Evolutionary conservation across 2,797 vertebrate species (phyloP).

Genomic region (Crossoptilon crossoptilon): DNA sequence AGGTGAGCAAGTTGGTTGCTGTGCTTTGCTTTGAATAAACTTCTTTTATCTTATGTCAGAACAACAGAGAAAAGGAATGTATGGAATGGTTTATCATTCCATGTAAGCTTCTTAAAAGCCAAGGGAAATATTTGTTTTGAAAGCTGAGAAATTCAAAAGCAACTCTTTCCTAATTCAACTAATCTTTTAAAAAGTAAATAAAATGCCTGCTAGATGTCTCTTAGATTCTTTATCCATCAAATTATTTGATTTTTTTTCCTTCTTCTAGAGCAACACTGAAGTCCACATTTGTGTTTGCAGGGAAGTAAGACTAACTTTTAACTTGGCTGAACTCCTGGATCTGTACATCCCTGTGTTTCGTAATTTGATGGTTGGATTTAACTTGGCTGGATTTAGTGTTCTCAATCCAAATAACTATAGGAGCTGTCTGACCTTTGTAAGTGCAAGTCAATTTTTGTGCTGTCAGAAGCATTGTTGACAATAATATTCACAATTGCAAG

Average conservation of each 20-base stretch:
- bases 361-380: slow-evolving; percentile 73
- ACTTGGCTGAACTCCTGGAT: slow-evolving; percentile 28
- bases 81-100: slow-evolving; percentile 49
- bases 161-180: not conserved
- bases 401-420: slow-evolving; percentile 65
- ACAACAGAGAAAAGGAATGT: slow-evolving; percentile 60
- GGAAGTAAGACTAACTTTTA: slow-evolving; percentile 44
- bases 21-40: slow-evolving; percentile 49
- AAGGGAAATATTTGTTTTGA: slow-evolving; percentile 13
- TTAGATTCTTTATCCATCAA: not conserved
- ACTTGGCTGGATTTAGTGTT: slow-evolving; percentile 60
- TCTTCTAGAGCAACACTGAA: not conserved
- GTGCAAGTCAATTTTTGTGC: slow-evolving; percentile 72
- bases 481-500: slow-evolving; percentile 63
- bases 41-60: slow-evolving; percentile 67
- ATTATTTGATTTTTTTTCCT: not conserved
- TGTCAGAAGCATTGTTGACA: slow-evolving; percentile 61
- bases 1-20: slow-evolving; percentile 25
- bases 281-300: slow-evolving; percentile 40
- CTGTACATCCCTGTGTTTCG: slow-evolving; percentile 48
- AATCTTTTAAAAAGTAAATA: slow-evolving; percentile 35
- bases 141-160: slow-evolving; percentile 38
- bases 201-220: not conserved
- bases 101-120: slow-evolving; percentile 40
- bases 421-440: slow-evolving; percentile 78